phyloP scores from a whole-genome alignment of 2,888 invertebrate genomes.

The Aethes cnicana region DNA sequence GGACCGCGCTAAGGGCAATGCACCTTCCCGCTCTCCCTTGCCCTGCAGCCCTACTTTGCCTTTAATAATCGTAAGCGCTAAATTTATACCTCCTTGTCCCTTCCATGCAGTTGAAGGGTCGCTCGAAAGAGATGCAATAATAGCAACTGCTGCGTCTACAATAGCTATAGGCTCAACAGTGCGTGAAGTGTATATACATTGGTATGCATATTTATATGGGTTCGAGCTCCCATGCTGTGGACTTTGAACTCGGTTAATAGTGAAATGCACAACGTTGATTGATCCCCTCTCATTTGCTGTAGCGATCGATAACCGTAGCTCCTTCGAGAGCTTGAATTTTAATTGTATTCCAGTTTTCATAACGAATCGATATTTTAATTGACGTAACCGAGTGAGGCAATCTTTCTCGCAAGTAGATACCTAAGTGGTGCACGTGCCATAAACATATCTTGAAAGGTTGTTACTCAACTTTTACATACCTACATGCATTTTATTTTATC shows the following conservation, averaged over 20 bases:
- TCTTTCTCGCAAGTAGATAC: constrained; percentile 23
- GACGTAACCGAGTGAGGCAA: constrained; percentile 18
- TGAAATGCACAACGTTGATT: constrained; percentile 55
- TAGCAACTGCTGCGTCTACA: constrained; percentile 58
- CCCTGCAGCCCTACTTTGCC: constrained; percentile 79
- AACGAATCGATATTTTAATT: constrained; percentile 20
- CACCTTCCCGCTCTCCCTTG: constrained; percentile 78
- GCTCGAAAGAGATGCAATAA: constrained; percentile 74
- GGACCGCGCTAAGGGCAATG: constrained; percentile 75
- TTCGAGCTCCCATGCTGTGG: constrained; percentile 49
- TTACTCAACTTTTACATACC: constrained; percentile 7
- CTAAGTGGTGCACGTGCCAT: constrained; percentile 21
- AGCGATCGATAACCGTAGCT: constrained; percentile 57
- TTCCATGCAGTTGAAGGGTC: constrained; percentile 52
- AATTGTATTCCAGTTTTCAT: constrained; percentile 22
- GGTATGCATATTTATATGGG: constrained; percentile 62
- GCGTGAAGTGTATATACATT: constrained; percentile 62
- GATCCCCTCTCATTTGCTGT: constrained; percentile 52
- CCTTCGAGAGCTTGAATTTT: constrained; percentile 16
- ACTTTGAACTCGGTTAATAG: constrained; percentile 77
- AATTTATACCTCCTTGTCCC: constrained; percentile 62
- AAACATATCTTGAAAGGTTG: constrained; percentile 11
- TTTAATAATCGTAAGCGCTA: constrained; percentile 63
- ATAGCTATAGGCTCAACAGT: constrained; percentile 68
- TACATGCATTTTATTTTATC: constrained; percentile 4